Conservation (phyloP, 2,888 invertebrate species). For the Eupithecia pulchellata region DNA sequence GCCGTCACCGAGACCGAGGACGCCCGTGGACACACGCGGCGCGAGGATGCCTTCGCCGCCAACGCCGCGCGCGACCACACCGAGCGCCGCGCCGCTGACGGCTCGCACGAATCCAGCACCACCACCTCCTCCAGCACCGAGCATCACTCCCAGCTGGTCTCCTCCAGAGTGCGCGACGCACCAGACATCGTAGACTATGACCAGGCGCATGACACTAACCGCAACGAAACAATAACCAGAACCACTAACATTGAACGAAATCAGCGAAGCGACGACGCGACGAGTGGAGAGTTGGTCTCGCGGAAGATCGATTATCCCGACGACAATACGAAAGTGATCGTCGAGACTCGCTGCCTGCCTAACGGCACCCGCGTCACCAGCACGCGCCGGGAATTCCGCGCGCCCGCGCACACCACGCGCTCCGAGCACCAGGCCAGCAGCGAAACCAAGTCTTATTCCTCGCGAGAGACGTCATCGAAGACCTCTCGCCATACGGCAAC, state of each 20-base stretch:
- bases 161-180: slow-evolving; percentile 67
- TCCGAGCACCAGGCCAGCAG: slow-evolving; percentile 67
- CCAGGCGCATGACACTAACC: slow-evolving; percentile 59
- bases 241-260: slow-evolving; percentile 52
- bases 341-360: slow-evolving; percentile 87
- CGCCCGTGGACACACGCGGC: slow-evolving; percentile 73
- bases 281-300: slow-evolving; percentile 81
- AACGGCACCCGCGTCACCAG: slow-evolving; percentile 89
- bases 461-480: slow-evolving; percentile 63
- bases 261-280: slow-evolving; percentile 44
- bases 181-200: slow-evolving; percentile 63
- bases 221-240: slow-evolving; percentile 58
- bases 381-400: slow-evolving; percentile 87
- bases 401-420: slow-evolving; percentile 65
- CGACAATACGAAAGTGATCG: slow-evolving; percentile 87
- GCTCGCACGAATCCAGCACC: slow-evolving; percentile 68
- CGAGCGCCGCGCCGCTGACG: slow-evolving; percentile 73
- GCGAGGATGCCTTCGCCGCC: slow-evolving; percentile 68
- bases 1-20: slow-evolving; percentile 78
- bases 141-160: slow-evolving; percentile 70
- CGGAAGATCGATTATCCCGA: slow-evolving; percentile 87
- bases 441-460: slow-evolving; percentile 64
- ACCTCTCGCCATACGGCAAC: slow-evolving; percentile 57
- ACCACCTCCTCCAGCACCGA: slow-evolving; percentile 69
- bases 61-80: slow-evolving; percentile 74